Conservation (phyloP, 2,888 invertebrate species). For the Nephrotoma guestfalica region DNA sequence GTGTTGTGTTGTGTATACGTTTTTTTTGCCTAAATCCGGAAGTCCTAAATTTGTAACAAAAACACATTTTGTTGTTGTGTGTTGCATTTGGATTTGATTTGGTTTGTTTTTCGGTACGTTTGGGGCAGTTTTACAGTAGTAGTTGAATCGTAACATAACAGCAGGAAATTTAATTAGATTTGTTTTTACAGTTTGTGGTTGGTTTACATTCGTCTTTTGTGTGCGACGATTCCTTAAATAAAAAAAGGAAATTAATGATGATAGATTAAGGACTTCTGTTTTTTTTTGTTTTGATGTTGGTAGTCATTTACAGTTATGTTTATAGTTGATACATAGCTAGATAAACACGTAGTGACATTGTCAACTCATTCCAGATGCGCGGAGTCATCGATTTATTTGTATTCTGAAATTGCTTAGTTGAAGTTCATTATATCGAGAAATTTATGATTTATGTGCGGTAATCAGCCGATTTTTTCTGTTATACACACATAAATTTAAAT, state of each 20-base stretch:
- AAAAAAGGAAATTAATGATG: not conserved
- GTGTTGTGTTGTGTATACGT: not conserved
- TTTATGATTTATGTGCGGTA: not conserved
- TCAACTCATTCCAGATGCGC: not conserved
- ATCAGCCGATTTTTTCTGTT: not conserved
- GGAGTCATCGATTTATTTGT: not conserved
- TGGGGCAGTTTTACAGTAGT: not conserved
- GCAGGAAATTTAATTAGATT: not conserved
- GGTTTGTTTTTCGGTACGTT: not conserved
- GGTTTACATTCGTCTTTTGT: not conserved
- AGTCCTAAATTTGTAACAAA: not conserved
- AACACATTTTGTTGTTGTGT: not conserved
- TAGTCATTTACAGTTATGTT: not conserved
- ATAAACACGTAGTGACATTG: not conserved
- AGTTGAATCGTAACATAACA: not conserved
- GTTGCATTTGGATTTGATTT: not conserved
- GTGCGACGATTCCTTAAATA: not conserved
- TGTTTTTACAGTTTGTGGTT: not conserved
- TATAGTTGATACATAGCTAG: not conserved
- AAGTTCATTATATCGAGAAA: not conserved
- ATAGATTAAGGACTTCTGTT: not conserved
- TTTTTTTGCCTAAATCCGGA: not conserved
- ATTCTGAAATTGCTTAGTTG: not conserved
- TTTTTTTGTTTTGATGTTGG: not conserved
- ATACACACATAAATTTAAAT: not conserved